Base-by-base conservation (phyloP, 1,140 invertebrate genomes). In the Acromyrmex charruanus region DNA sequence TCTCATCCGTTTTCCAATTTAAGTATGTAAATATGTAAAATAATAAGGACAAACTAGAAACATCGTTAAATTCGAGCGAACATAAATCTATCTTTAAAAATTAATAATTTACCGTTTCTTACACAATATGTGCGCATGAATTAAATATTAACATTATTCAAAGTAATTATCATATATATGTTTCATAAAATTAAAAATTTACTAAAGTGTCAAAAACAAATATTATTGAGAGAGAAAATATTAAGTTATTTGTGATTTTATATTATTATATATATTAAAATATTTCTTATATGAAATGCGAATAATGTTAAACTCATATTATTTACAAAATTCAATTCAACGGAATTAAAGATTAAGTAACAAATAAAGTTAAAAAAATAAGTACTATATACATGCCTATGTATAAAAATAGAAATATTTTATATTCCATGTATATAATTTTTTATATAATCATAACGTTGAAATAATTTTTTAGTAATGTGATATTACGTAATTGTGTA, bases 31-130 rank as follows among this genome's bases (percentile, higher is more conserved):
- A 63, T 65, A 12, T 44, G 49, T 39, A 21, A 80, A 55, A n/a
- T 84, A 84, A 84, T 84, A 31, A 44, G 80, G 55, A 84, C 69
- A 61, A 31, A 28, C 44, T 44, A 53, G 55, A 74, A 75, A 51
- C 14, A 16, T 66, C 10, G 7, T 6, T n/a, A 7, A 71, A 49
- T 3, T 31, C 28, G 14, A 39, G 14, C n/a, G 7, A 53, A 5
- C 7, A 66, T 66, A 44, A 44, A 9, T 4, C 14, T 51, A 51
- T 1, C 9, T 51, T 51, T 51, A 16, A 51, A 51, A 51, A n/a
- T 3, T 28, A 31, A 79, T 51, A 66, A 68, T 55, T 80, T 68
- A 35, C 21, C 18, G 0, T 79, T 68, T 68, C 3, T 21, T 65
- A 18, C 9, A 7, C 1, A 49, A 5, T 16, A 10, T 5, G 1